Evolutionary conservation across 2,888 invertebrate genomes (phyloP), one percentile per base, ranked within the genome.

Genomic region (Eucera pruinosa): DNA sequence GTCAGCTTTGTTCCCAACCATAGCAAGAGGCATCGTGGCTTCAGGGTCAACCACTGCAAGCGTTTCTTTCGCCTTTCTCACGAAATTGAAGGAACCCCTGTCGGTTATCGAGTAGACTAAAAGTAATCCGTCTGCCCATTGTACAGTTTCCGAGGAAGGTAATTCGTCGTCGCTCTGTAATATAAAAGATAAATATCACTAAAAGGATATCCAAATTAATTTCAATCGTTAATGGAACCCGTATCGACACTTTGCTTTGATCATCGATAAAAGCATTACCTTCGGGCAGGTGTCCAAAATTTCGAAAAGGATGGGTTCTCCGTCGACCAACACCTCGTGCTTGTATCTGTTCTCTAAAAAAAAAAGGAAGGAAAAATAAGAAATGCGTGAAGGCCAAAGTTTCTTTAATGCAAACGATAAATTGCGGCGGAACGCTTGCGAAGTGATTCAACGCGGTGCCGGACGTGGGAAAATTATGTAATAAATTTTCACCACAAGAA

Each of bases 61-160:
- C 48, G 93, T 91, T 82, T 93, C 95, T 90, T 96, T 96, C 43
- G 96, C 95, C 66, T 95, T 94, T 66, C 96, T 95, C 68, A 97
- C 95, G 90, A 96, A 97, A 91, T 96, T 96, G 93, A 98, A 97
- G 30, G 97, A 97, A 80, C 94, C 94, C 58, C 97, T 94, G 92
- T 98, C 98, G 0, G 96, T 98, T 89, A 98, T 97, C 60, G 98
- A 97, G 93, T 98, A 98, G 33, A 98, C 97, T 50, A 98, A 93
- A 66, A 97, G 95, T 71, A 97, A 93, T 0, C 97, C 98, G 91
- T 98, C 98, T 0, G 97, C 98, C 98, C 98, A 98, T 89, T 96
- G 96, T 27, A 97, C 93, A 70, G 96, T 94, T 50, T 97, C 97
- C 79, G 93, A 94, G 72, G 94, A 94, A 11, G 97, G 96, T 70